phyloP scores from a whole-genome alignment of 2,888 invertebrate genomes.

The Onthophagus sagittarius region DNA sequence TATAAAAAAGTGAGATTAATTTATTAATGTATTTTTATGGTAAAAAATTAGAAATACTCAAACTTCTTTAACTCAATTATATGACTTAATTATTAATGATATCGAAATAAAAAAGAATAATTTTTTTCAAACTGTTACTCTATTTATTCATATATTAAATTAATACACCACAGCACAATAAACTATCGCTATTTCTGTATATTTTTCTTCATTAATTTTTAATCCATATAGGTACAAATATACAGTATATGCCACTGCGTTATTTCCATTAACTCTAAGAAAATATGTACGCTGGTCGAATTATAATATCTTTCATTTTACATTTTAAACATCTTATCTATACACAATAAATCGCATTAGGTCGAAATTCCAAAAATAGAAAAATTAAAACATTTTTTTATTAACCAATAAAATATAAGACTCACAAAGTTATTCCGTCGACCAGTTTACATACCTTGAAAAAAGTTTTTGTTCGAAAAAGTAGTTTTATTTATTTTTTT shows the following conservation, averaged over 20 bases:
- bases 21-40: too few species aligned
- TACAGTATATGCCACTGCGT: slow-evolving; percentile 47
- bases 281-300: slow-evolving; percentile 31
- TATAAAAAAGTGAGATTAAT: too few species aligned
- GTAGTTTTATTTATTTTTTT: slow-evolving; percentile 26
- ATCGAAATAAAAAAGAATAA: neutral
- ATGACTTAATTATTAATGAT: neutral
- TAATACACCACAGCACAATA: slow-evolving; percentile 53
- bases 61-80: too few species aligned
- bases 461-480: slow-evolving; percentile 25
- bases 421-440: neutral
- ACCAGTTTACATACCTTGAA: slow-evolving; percentile 14
- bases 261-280: slow-evolving; percentile 31
- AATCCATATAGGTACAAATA: slow-evolving; percentile 53
- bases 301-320: slow-evolving; percentile 32
- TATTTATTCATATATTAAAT: slow-evolving; percentile 42
- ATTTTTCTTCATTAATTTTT: slow-evolving; percentile 28
- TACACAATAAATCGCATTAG: neutral
- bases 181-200: slow-evolving; percentile 45
- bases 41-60: too few species aligned
- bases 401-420: too few species aligned
- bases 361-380: slow-evolving; percentile 9
- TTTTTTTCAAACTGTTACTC: slow-evolving; percentile 40
- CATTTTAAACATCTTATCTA: neutral
- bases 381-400: neutral